A percentile compares a stretch with the other conserved stretches of the same genome.
Evolutionary conservation across 2,888 invertebrate species (phyloP).

Genomic region (Brachycybe producta): DNA sequence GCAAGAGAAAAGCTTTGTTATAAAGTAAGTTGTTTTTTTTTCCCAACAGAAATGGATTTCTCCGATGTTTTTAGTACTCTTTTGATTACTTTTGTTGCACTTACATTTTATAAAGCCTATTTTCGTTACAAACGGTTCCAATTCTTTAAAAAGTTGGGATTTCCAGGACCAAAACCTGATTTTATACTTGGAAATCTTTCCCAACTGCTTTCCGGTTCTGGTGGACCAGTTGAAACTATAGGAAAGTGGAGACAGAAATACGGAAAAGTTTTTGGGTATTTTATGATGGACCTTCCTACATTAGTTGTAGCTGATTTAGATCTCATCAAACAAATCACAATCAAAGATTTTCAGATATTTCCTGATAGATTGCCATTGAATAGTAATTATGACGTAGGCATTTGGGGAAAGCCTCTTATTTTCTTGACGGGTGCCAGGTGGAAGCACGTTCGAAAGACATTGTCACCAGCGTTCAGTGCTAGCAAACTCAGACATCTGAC

Average conservation of each 20-base stretch:
- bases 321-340: conserved; percentile 27
- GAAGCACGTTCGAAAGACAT: conserved; percentile 6
- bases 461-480: conserved; percentile 3
- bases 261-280: conserved; percentile 26
- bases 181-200: conserved; percentile 23
- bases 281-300: conserved; percentile 23
- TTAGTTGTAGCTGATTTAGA: conserved; percentile 26
- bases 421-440: not conserved
- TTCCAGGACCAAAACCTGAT: conserved; percentile 19
- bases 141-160: conserved; percentile 14
- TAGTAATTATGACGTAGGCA: too few species aligned
- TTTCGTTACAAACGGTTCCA: conserved; percentile 1
- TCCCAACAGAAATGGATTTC: too few species aligned
- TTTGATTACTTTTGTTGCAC: too few species aligned
- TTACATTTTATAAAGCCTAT: too few species aligned
- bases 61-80: too few species aligned
- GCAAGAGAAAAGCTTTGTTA: too few species aligned
- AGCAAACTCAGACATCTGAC: not conserved
- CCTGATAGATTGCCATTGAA: conserved; percentile 26
- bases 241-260: conserved; percentile 24
- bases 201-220: conserved; percentile 23
- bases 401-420: conserved; percentile 14
- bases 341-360: conserved; percentile 28
- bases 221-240: conserved; percentile 22
- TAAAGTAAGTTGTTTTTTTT: too few species aligned